Evolutionary conservation across 2,113 vertebrate species (phyloP).

Genomic region (Lepus timidus): DNA sequence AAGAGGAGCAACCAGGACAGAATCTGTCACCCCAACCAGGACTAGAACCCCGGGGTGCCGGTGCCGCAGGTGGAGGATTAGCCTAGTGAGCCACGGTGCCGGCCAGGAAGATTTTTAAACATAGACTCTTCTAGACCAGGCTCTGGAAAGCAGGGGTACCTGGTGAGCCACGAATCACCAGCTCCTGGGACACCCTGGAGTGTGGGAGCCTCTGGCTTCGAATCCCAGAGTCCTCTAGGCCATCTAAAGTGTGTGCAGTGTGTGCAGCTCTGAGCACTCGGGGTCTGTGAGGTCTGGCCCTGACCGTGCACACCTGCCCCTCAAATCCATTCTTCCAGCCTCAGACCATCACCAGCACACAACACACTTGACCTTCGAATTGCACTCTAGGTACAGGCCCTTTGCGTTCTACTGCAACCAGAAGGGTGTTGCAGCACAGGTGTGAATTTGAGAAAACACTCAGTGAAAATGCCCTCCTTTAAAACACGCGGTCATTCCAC

Average conservation of each 20-base stretch:
- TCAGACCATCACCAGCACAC: not conserved
- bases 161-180: not conserved
- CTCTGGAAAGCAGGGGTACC: constrained; percentile 4
- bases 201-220: not conserved
- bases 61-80: no score
- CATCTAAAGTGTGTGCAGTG: not conserved
- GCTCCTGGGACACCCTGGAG: not conserved
- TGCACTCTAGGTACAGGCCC: not conserved
- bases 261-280: not conserved
- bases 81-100: no score
- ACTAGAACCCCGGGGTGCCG: no score
- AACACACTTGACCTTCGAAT: not conserved
- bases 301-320: accelerated
- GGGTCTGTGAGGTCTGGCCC: not conserved
- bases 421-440: not conserved
- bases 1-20: no score
- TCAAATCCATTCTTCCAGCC: not conserved
- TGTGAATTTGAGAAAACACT: constrained; percentile 36
- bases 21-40: no score
- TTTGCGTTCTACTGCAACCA: not conserved
- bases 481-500: constrained; percentile 18
- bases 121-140: not conserved
- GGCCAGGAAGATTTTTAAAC: no score
- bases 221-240: not conserved
- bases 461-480: not conserved